Percentiles rank a stretch among this genome's conserved stretches.
These are phyloP conservation scores for Drosophila macrospina DNA, from an alignment of 2,888 invertebrate genomes.

Conservation along the genomic window DNA sequence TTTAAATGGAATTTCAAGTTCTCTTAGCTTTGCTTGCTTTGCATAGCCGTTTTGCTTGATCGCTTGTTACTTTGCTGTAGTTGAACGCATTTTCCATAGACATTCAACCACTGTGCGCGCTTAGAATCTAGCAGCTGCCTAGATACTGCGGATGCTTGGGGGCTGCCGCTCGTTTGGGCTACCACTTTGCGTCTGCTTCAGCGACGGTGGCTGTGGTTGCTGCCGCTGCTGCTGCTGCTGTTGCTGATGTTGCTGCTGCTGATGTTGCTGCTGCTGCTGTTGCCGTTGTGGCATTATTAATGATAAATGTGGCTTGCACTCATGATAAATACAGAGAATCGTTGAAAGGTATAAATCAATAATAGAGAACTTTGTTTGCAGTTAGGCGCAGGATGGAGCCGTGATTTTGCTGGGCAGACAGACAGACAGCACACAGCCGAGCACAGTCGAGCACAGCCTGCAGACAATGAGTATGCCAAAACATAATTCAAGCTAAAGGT, in stretches of 20 bases:
- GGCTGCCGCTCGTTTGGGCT: conserved; percentile 70
- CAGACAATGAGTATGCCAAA: conserved; percentile 80
- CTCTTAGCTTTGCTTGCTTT: too few relatives aligned
- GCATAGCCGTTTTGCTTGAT: too few relatives aligned
- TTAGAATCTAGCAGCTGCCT: conserved; percentile 70
- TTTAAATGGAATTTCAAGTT: too few relatives aligned
- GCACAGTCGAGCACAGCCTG: conserved; percentile 40
- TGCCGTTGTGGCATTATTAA: conserved; percentile 77
- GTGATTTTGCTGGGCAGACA: conserved; percentile 62
- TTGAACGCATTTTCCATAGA: too few relatives aligned
- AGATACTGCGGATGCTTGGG: conserved; percentile 63
- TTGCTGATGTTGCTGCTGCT: conserved; percentile 35
- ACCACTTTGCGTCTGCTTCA: conserved; percentile 69
- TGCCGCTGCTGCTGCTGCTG: conserved; percentile 43
- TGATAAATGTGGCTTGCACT: conserved; percentile 86
- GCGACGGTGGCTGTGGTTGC: conserved; percentile 18
- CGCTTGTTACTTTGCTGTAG: too few relatives aligned
- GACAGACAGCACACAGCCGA: too few relatives aligned
- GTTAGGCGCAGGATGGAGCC: conserved; percentile 72
- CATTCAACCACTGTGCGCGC: conserved; percentile 51
- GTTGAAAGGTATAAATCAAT: conserved; percentile 86
- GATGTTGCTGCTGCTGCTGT: conserved; percentile 34
- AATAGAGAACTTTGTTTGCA: conserved; percentile 82
- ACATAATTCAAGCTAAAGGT: conserved; percentile 77
- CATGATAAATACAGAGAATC: conserved; percentile 86